Evolutionary conservation across 2,113 vertebrate species (phyloP), one percentile per base, ranked within the genome.

Genomic region (Cryptotis parvus): DNA sequence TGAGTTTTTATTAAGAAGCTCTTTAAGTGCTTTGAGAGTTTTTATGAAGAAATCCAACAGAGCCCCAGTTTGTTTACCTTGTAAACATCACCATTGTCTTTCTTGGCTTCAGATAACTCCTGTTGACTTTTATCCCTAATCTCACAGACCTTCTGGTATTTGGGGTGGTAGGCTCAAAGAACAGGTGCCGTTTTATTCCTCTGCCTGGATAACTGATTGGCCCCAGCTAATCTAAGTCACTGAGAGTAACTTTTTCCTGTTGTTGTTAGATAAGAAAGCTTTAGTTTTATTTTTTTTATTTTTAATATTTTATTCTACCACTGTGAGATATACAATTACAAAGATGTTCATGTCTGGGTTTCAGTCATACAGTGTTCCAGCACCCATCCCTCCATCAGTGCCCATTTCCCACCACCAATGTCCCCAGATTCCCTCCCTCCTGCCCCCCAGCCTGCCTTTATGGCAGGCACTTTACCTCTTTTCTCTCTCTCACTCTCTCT

Each of bases 1-100:
- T 84, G 55, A 89, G 52, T 65, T 91, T 87, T 84, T 87, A 58
- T 69, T 89, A 76, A 87, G 41, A 63, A 90, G 39, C 89, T 73
- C 52, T 84, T 0, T 78, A 31, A 78, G 81, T 84, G 37, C 73
- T 74, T 83, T 89, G 63, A 84, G 55, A 89, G 52, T 65, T 91
- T 87, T 84, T 87, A 58, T 69, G 90, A 76, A 87, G 41, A 63
- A 90, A 91, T 75, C n/a, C 81, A 74, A 35, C 27, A 74, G 22
- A 20, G 37, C 78, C 68, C 79, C 0, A 0, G 73, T 91, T 65
- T 84, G 27, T 91, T 89, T 83, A 41, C 61, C 20, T 84, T 90
- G 68, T 81, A 75, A 86, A 55, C 29, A 87, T 78, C 81, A 82
- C 39, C 20, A 33, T 78, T 22, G 61, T 73, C 26, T 65, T 9